Base-by-base conservation (phyloP, 2,797 vertebrate genomes). In the Danio jaintianensis region DNA sequence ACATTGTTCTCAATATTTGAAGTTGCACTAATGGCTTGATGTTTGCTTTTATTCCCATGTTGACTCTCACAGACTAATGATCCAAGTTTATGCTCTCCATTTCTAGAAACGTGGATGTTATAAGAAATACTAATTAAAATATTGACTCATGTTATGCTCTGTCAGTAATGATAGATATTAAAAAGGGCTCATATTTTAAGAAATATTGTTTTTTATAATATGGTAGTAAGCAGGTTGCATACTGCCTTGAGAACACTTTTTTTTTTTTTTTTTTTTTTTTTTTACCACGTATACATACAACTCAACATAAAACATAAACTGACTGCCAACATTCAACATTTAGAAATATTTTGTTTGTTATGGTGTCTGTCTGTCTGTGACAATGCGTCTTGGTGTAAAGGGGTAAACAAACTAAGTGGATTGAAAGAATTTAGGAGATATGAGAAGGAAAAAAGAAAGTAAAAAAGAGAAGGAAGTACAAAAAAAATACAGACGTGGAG, bases 131-230 rank as follows among this genome's bases (percentile, higher is more conserved):
- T 18, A 0, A 18, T 38, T 48, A 7, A 3, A 29, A n/a, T 45
- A 48, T 61, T 48, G 13, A 36, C 20, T 15, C 15, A 71, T 38
- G 55, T 13, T 42, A 8, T 50, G 12, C 29, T 29, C 29, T 29
- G 7, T 53, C 50, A 11, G 0, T 38, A 66, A 8, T 7, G 4
- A 48, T n/a, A 59, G 16, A 12, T 11, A 40, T 53, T 70, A 18
- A 7, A 53, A 40, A 70, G 8, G 11, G 22, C 22, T 50, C 5
- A 5, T 29, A n/a, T n/a, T n/a, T n/a, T n/a, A 53, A 52, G 29
- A 69, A 53, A 69, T 53, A 29, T 36, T 68, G 36, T 7, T 18
- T 16, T 69, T 53, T 69, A 38, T 40, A 70, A 40, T 16, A 52
- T 69, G 29, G 18, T 6, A n/a, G 45, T 10, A 15, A 29, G 29